Conservation (phyloP, 2,888 invertebrate species). For the Alsophila aescularia region DNA sequence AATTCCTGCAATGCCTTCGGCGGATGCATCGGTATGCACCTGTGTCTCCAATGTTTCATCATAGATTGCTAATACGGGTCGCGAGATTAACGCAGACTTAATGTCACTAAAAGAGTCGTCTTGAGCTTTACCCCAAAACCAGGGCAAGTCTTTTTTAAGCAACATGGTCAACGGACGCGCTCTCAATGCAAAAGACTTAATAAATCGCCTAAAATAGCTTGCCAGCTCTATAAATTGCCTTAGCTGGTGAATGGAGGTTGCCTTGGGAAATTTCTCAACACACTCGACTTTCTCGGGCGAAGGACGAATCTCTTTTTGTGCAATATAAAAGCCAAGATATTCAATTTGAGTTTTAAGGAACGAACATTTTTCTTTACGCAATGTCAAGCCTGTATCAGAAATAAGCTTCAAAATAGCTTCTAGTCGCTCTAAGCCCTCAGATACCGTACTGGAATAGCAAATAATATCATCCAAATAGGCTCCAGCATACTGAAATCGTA, state of each 20-base stretch:
- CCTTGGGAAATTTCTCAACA: neutral
- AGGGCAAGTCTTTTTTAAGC: neutral
- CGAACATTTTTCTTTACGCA: neutral
- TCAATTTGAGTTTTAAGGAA: neutral
- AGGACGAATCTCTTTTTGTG: neutral
- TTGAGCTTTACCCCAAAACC: neutral
- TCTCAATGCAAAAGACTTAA: neutral
- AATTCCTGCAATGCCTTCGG: neutral
- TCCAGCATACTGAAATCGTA: neutral
- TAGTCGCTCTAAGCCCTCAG: neutral
- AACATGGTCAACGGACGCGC: neutral
- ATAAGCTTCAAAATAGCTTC: neutral
- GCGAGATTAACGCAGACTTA: neutral
- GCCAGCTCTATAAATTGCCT: neutral
- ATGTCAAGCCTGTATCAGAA: too few relatives aligned
- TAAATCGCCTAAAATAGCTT: neutral
- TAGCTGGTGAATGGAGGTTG: neutral
- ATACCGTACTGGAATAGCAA: neutral
- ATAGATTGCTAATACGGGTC: neutral
- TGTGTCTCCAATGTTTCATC: neutral
- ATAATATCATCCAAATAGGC: neutral
- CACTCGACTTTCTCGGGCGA: neutral
- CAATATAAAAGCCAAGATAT: neutral
- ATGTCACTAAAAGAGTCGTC: neutral
- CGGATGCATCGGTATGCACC: neutral